Evolutionary conservation across 2,888 invertebrate species (phyloP), one percentile per base, ranked within the genome.

Genomic region (Furcula furcula): DNA sequence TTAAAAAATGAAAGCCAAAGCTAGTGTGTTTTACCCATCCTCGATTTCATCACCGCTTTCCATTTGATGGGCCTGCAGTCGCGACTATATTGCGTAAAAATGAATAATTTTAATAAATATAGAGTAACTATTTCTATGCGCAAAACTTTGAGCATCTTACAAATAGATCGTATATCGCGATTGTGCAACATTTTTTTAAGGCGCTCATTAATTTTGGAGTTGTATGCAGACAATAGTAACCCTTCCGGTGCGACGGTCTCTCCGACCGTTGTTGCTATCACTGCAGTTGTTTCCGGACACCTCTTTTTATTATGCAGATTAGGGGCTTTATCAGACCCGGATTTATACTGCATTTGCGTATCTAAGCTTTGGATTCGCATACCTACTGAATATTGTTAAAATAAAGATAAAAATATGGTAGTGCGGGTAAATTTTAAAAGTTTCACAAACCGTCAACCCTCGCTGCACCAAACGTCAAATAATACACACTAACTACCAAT

Each of bases 231-330:
- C 82, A 86, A 84, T 76, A 62, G 65, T 69, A 80, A 83, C 87
- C 87, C 85, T 85, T 77, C 72, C 66, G 60, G 52, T 60, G 65
- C 39, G 70, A 74, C 66, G 72, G 75, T 70, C 71, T 73, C 60
- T 40, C 37, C 50, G 51, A 49, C 77, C 68, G 73, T 85, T 81
- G 83, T 80, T 64, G 70, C 76, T 80, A 80, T 80, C 80, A 76
- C 70, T 74, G 82, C 76, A 70, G 74, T 77, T 74, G 65, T 80
- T 75, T 76, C 82, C 80, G 76, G 76, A 52, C 65, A 74, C 81
- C 62, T 82, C 85, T 80, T 80, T 82, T 86, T 87, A 86, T 85
- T 73, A 87, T 88, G 87, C 67, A 86, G 80, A 87, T 88, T 81
- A 82, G 66, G 71, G 74, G 72, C n/a, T 80, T 75, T 77, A 80